Evolutionary conservation across 2,888 invertebrate species (phyloP).

Genomic region (Laspeyria flexula): DNA sequence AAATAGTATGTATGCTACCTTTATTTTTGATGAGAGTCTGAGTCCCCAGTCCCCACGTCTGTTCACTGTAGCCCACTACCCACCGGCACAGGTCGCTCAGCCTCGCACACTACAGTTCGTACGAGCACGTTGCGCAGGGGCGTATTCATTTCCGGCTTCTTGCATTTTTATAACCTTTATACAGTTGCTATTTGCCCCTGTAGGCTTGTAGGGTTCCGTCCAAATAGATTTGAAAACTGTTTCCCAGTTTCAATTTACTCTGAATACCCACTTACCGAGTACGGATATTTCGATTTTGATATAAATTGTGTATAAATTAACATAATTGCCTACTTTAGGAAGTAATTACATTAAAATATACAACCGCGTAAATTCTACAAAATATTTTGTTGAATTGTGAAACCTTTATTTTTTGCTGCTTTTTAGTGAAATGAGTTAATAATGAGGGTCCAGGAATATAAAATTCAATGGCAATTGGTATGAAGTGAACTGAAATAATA

Average conservation of each 20-base stretch:
- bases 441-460: slow-evolving; percentile 22
- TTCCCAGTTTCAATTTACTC: slow-evolving; percentile 26
- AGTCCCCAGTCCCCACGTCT: slow-evolving; percentile 34
- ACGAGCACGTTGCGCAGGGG: slow-evolving; percentile 53
- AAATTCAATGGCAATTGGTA: slow-evolving; percentile 24
- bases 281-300: slow-evolving; percentile 32
- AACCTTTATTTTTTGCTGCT: slow-evolving; percentile 22
- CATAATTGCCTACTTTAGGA: slow-evolving; percentile 24
- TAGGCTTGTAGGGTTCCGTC: slow-evolving; percentile 57
- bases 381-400: slow-evolving; percentile 24
- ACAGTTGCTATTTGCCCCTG: slow-evolving; percentile 60
- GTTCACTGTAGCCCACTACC: background rate
- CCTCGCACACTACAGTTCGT: slow-evolving; percentile 22
- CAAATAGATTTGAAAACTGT: slow-evolving; percentile 24
- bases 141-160: slow-evolving; percentile 78
- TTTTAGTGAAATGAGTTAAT: slow-evolving; percentile 26
- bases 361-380: slow-evolving; percentile 18
- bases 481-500: slow-evolving; percentile 24
- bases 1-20: slow-evolving; percentile 32
- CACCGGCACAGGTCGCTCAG: background rate
- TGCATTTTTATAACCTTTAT: slow-evolving; percentile 77
- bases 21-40: slow-evolving; percentile 41
- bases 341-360: slow-evolving; percentile 31
- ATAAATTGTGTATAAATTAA: slow-evolving; percentile 25
- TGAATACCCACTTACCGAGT: slow-evolving; percentile 21